Evolutionary conservation across 2,888 invertebrate species (phyloP).

Genomic region (Conomelus anceps): DNA sequence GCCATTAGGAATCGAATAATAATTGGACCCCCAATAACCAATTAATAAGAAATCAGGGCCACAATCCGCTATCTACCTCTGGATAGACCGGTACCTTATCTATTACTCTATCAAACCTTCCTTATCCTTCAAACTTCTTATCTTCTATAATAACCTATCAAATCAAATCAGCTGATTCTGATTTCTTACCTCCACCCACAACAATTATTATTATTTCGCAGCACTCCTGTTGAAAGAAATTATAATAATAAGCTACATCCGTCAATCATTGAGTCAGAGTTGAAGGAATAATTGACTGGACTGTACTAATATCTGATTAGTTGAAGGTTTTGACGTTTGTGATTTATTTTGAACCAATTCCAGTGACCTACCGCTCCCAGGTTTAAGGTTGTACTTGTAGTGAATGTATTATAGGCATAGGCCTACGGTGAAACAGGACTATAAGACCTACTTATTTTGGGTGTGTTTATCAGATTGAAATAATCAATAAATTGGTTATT

Average conservation of each 20-base stretch:
- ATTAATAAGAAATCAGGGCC: no score
- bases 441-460: background rate
- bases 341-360: background rate
- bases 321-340: background rate
- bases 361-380: background rate
- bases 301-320: background rate
- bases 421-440: background rate
- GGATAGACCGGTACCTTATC: no score
- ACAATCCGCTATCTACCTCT: no score
- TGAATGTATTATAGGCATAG: background rate
- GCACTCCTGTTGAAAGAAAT: no score
- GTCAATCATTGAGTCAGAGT: background rate
- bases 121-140: no score
- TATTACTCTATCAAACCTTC: no score
- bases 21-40: no score
- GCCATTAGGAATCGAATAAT: no score
- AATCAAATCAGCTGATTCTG: no score
- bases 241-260: background rate
- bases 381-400: background rate
- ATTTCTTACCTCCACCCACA: no score
- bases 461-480: background rate
- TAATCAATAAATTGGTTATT: background rate
- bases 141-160: no score
- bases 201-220: no score
- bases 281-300: background rate